Evolutionary conservation across 2,113 vertebrate species (phyloP).

Genomic region (Phocoena sinus): DNA sequence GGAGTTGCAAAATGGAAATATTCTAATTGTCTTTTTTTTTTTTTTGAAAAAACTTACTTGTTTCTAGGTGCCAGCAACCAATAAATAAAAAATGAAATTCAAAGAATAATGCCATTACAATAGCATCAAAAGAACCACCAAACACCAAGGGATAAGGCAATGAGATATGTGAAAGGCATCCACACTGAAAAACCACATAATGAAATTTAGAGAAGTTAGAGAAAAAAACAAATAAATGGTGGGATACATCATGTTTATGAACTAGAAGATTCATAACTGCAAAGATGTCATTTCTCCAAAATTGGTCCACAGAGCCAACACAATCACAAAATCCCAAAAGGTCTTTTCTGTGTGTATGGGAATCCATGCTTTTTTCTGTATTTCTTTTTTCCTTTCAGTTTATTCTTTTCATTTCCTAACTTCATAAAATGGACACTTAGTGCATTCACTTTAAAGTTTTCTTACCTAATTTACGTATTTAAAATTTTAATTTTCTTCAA

Average conservation of each 20-base stretch:
- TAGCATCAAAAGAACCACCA: background rate
- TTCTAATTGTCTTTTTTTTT: slow-evolving; percentile 16
- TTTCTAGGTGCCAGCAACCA: background rate
- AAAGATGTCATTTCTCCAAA: slow-evolving; percentile 6
- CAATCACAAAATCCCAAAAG: background rate
- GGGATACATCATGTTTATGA: background rate
- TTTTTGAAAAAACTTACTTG: slow-evolving; percentile 3
- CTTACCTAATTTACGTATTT: background rate
- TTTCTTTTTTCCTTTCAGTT: background rate
- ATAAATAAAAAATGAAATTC: slow-evolving; percentile 28
- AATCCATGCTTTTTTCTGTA: background rate
- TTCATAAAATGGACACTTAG: background rate
- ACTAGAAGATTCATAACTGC: background rate
- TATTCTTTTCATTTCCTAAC: background rate
- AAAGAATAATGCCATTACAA: background rate
- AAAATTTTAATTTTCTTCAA: background rate
- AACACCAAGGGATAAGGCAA: background rate
- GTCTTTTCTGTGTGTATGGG: background rate
- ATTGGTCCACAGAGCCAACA: background rate
- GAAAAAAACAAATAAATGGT: background rate
- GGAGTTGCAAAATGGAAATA: background rate
- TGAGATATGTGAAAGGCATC: background rate
- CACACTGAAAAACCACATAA: slow-evolving; percentile 26
- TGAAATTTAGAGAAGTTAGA: background rate
- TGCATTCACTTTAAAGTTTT: background rate